These are phyloP conservation scores for Otolemur garnettii DNA, from an alignment of 2,113 vertebrate genomes.

Conservation along the genomic window DNA sequence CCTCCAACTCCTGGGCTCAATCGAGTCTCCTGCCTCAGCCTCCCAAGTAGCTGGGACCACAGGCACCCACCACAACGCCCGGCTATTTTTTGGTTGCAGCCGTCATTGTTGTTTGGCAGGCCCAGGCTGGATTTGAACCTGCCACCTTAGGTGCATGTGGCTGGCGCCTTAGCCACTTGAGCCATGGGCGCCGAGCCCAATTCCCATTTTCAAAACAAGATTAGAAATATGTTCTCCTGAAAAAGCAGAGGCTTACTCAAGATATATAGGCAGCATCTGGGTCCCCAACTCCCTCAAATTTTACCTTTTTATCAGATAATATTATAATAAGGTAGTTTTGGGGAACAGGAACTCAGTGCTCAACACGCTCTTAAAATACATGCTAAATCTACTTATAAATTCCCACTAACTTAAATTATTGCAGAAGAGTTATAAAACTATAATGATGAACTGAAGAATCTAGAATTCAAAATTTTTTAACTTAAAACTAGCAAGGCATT, in stretches of 20 bases:
- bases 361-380: not conserved
- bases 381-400: slow-evolving; percentile 11
- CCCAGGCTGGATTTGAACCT: no score
- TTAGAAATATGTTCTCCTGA: slow-evolving; percentile 3
- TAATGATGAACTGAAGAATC: not conserved
- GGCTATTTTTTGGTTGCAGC: no score
- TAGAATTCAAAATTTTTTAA: not conserved
- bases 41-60: no score
- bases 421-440: not conserved
- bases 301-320: not conserved
- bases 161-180: no score
- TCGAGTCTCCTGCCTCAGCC: no score
- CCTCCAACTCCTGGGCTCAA: no score
- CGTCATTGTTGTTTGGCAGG: no score
- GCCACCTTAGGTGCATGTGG: no score
- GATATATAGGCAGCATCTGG: not conserved
- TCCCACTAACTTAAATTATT: slow-evolving; percentile 21
- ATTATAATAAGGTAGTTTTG: not conserved
- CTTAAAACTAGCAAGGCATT: not conserved
- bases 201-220: slow-evolving; percentile 42
- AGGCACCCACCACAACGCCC: no score
- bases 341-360: not conserved
- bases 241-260: not conserved
- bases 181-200: not conserved
- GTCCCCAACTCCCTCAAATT: not conserved